phyloP scores from a whole-genome alignment of 1,140 invertebrate genomes.

The Lordiphosa collinella region DNA sequence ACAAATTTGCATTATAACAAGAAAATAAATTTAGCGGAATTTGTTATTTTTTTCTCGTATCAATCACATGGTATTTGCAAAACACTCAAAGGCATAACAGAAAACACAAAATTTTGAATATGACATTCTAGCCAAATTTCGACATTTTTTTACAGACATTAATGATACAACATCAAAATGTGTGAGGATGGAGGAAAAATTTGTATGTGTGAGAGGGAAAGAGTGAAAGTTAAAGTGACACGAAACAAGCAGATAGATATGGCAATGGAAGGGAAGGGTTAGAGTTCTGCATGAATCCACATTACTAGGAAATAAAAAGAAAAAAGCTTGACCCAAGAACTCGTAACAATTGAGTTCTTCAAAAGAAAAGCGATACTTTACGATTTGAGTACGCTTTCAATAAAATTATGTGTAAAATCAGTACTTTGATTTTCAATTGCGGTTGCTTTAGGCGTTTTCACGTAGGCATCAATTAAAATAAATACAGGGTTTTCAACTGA shows the following conservation, averaged over 20 bases:
- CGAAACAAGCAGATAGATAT: constrained; percentile 2
- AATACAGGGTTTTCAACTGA: no score
- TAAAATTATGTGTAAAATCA: no score
- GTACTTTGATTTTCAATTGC: no score
- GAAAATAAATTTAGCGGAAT: neutral
- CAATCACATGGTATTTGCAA: constrained; percentile 4
- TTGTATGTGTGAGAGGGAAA: neutral
- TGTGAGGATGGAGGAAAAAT: constrained; percentile 10
- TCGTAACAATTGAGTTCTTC: no score
- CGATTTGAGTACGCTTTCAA: no score
- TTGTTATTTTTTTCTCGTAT: neutral
- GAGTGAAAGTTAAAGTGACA: neutral
- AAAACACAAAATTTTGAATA: constrained; percentile 4
- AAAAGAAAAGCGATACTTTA: no score
- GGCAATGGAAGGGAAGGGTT: neutral
- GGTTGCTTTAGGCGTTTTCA: no score
- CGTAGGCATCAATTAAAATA: no score
- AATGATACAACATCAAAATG: constrained; percentile 18
- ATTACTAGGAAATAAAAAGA: neutral
- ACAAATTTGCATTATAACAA: constrained; percentile 1
- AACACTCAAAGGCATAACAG: constrained; percentile 14
- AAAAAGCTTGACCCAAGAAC: no score
- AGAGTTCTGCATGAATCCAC: constrained; percentile 2
- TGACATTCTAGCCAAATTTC: constrained; percentile 8
- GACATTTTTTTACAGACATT: constrained; percentile 8